Percentiles rank a stretch among this genome's conserved stretches.
These are phyloP conservation scores for Characodon lateralis DNA, from an alignment of 2,797 vertebrate species.

Conservation along the genomic window DNA sequence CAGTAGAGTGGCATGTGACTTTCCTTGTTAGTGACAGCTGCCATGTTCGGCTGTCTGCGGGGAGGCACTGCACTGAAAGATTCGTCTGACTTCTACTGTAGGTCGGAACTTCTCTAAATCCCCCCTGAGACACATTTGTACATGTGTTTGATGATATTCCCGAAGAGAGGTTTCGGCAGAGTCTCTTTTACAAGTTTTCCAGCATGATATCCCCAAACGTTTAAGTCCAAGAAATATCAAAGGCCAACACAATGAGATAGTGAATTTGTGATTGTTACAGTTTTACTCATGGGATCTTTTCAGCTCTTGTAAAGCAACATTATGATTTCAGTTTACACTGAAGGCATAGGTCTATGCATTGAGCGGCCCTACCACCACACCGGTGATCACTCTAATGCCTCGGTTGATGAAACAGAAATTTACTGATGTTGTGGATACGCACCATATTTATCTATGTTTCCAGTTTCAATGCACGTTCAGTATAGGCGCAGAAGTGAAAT, in stretches of 20 bases:
- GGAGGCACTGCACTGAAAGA: slow-evolving; percentile 61
- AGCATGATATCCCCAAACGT: slow-evolving; percentile 60
- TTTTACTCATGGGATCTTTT: slow-evolving; percentile 57
- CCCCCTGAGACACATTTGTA: slow-evolving; percentile 67
- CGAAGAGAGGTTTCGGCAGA: slow-evolving; percentile 58
- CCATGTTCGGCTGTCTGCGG: slow-evolving; percentile 78
- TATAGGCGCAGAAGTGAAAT: slow-evolving; percentile 80
- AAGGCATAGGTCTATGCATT: slow-evolving; percentile 6
- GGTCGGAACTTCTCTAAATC: slow-evolving; percentile 72
- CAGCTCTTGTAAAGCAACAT: slow-evolving; percentile 50
- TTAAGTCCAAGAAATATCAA: slow-evolving; percentile 53
- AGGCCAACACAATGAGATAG: slow-evolving; percentile 26
- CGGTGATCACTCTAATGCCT: slow-evolving; percentile 73
- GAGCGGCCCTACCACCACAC: slow-evolving; percentile 34
- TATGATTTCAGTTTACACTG: slow-evolving; percentile 55
- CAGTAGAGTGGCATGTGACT: slow-evolving; percentile 74
- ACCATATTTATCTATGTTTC: slow-evolving; percentile 81
- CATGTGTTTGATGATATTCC: slow-evolving; percentile 77
- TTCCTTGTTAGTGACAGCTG: slow-evolving; percentile 83
- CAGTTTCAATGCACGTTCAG: slow-evolving; percentile 71
- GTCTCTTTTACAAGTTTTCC: slow-evolving; percentile 63
- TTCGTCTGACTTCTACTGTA: slow-evolving; percentile 69
- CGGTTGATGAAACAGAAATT: slow-evolving; percentile 79
- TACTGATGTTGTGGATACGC: slow-evolving; percentile 79
- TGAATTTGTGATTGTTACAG: slow-evolving; percentile 33